A percentile compares a stretch with the other conserved stretches of the same genome.
These are phyloP conservation scores for Rhamnusium bicolor DNA, from an alignment of 2,888 invertebrate species.

Conservation along the genomic window DNA sequence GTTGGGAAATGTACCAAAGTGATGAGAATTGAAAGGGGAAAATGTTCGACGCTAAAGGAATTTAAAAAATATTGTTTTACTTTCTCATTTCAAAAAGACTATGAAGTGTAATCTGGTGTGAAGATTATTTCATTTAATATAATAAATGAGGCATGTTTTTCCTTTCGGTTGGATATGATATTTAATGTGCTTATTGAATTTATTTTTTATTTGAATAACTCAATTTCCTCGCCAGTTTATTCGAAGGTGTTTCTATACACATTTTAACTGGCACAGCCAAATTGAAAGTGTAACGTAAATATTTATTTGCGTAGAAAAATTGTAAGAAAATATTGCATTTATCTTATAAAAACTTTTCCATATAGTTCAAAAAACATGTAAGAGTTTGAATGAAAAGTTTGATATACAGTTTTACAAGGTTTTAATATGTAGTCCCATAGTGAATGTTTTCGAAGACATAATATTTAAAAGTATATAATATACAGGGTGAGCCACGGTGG, in stretches of 20 bases:
- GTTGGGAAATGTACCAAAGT: slow-evolving; percentile 50
- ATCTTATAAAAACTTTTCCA: background rate
- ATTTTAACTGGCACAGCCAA: background rate
- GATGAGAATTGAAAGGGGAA: slow-evolving; percentile 44
- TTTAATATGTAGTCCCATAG: too few species aligned
- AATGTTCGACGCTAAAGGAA: slow-evolving; percentile 47
- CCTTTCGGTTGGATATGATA: slow-evolving; percentile 5
- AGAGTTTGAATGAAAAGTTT: too few species aligned
- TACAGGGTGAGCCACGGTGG: too few species aligned
- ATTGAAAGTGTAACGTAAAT: background rate
- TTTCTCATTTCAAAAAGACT: slow-evolving; percentile 14
- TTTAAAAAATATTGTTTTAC: slow-evolving; percentile 48
- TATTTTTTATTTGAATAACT: slow-evolving; percentile 27
- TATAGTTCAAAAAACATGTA: too few species aligned
- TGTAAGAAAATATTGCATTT: background rate
- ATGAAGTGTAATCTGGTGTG: slow-evolving; percentile 12
- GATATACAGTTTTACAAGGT: too few species aligned
- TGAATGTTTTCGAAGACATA: too few species aligned
- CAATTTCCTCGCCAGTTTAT: slow-evolving; percentile 8
- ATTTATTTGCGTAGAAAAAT: background rate
- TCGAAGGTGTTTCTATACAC: background rate
- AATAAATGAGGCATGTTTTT: slow-evolving; percentile 7
- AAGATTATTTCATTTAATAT: slow-evolving; percentile 30
- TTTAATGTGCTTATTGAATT: slow-evolving; percentile 22
- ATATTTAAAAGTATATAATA: too few species aligned